Conservation (phyloP, 2,113 vertebrate genomes). For the Xiphorhynchus elegans region DNA sequence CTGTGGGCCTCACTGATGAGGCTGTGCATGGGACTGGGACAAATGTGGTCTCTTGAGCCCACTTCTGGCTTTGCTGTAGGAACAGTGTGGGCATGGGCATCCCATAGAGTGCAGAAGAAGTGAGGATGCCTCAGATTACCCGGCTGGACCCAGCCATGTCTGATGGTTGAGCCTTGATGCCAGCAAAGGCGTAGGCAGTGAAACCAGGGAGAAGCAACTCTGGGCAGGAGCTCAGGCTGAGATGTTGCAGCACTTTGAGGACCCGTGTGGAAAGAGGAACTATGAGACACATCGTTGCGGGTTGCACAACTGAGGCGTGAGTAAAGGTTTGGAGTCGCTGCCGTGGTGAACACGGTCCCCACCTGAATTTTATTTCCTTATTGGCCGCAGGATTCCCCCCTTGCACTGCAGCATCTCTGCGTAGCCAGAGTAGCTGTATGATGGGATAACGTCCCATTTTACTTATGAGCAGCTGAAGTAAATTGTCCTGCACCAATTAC, state of each 20-base stretch:
- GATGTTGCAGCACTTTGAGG: background rate
- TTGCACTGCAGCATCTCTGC: background rate
- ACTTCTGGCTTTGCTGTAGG: background rate
- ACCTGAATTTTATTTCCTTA: background rate
- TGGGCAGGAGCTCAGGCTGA: background rate
- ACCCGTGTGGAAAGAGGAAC: background rate
- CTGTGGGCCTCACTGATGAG: accelerated
- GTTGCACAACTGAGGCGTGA: background rate
- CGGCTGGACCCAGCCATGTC: background rate
- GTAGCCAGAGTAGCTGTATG: background rate
- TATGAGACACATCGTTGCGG: background rate
- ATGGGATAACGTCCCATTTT: background rate
- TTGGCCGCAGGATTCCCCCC: background rate
- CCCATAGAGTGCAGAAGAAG: accelerated
- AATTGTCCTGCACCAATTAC: background rate
- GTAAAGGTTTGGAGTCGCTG: background rate
- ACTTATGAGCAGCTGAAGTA: background rate
- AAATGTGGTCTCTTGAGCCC: accelerated
- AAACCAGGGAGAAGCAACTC: background rate
- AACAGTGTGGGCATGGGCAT: accelerated
- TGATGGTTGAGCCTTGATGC: accelerated
- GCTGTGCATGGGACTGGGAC: accelerated
- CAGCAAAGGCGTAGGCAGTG: background rate
- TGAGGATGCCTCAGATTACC: accelerated
- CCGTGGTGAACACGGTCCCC: background rate